Evolutionary conservation across 2,797 vertebrate species (phyloP).

Genomic region (Cuniculus paca): DNA sequence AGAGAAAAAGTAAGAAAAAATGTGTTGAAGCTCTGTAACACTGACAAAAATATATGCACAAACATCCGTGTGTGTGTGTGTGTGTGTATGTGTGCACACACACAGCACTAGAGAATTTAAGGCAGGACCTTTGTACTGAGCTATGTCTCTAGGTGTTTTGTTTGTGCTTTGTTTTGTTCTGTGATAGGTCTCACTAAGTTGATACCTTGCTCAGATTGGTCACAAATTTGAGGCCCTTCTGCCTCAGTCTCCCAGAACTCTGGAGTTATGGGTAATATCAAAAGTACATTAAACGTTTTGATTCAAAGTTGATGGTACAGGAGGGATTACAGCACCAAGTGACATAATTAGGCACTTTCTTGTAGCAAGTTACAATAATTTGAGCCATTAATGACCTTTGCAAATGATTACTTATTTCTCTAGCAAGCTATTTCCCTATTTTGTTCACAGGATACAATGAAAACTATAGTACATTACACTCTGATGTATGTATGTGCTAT

Average conservation of each 20-base stretch:
- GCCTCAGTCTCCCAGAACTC: not conserved
- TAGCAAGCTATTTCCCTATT: not conserved
- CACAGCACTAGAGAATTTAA: not conserved
- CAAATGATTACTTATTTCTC: conserved; percentile 14
- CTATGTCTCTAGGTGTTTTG: not conserved
- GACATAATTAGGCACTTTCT: not conserved
- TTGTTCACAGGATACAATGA: not conserved
- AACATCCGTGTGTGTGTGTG: too few relatives aligned
- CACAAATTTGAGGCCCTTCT: not conserved
- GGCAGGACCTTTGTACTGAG: not conserved
- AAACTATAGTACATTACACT: not conserved
- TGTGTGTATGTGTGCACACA: too few relatives aligned
- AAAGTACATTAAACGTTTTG: not conserved
- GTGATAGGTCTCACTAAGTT: not conserved
- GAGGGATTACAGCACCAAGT: not conserved
- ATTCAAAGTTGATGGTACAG: not conserved
- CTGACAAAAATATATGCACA: not conserved
- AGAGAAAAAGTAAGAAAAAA: not conserved
- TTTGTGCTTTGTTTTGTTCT: not conserved
- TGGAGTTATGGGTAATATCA: not conserved
- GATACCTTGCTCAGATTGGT: not conserved
- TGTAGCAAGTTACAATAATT: not conserved
- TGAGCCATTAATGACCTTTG: conserved; percentile 31
- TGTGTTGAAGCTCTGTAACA: not conserved
- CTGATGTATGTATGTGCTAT: not conserved